These are phyloP conservation scores for Acrocephalus arundinaceus DNA, from an alignment of 2,113 vertebrate species.

Conservation along the genomic window DNA sequence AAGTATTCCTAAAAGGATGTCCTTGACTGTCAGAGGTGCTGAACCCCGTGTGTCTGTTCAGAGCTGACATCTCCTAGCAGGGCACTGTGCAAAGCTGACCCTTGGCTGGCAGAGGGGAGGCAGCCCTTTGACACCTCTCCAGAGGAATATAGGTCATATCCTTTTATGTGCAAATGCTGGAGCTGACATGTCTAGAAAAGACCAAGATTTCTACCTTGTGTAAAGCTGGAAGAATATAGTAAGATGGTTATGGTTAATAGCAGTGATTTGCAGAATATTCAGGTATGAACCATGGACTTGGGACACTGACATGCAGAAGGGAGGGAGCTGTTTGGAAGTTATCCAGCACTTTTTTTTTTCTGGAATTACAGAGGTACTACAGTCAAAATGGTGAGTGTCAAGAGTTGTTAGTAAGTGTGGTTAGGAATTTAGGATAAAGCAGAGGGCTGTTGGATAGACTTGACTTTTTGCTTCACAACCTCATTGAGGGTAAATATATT, in stretches of 20 bases:
- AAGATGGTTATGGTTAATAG: not conserved
- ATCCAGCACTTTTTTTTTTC: not conserved
- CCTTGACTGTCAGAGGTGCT: not conserved
- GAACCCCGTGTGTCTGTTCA: not conserved
- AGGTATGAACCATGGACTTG: not conserved
- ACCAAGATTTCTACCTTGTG: not conserved
- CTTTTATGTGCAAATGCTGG: not conserved
- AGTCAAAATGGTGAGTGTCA: not conserved
- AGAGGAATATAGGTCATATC: not conserved
- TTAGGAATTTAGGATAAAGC: not conserved
- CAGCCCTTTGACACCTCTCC: not conserved
- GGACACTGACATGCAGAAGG: not conserved
- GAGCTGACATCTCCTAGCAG: not conserved
- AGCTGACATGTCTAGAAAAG: not conserved
- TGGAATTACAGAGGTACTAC: not conserved
- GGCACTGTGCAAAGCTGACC: not conserved
- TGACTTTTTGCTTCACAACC: not conserved
- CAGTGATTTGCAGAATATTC: not conserved
- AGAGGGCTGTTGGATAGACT: not conserved
- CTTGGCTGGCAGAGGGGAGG: not conserved
- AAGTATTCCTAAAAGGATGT: not conserved
- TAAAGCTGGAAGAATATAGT: not conserved
- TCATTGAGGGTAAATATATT: not conserved
- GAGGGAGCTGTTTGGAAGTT: not conserved
- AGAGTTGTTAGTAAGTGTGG: not conserved